Base-by-base conservation (phyloP, 2,113 vertebrate genomes). In the Centrocercus urophasianus region DNA sequence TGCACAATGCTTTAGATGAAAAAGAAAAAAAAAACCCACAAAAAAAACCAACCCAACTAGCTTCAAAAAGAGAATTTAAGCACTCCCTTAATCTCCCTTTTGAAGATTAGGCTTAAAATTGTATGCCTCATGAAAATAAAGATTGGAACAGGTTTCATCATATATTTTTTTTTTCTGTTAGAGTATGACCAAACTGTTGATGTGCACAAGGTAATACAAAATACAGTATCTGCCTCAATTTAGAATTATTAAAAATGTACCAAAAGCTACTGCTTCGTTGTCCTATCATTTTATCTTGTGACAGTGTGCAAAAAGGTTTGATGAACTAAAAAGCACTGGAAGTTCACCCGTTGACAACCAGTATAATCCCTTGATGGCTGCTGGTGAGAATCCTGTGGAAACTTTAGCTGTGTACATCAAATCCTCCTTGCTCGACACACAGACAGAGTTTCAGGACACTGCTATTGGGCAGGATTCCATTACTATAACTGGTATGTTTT, bases 251-350 rank as follows among this genome's bases (percentile, higher is more conserved):
- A 85, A 78, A 83, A 71, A 93, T 74, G 73, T 94, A 48, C 65
- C 64, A 42, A 94, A 92, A 91, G 81, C 70, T 83, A 32, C 74
- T 94, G 57, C 83, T 89, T 94, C 76, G 90, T 96, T 47, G 71
- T 96, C 91, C 67, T 92, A 93, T 96, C 59, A 32, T 94, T 94
- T 96, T 94, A 74, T 95, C 42, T 96, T 86, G 78, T 96, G 61
- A 72, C 96, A 99, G 99, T 99, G 99, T 97, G 98, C 98, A 87
- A 98, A 97, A 95, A 98, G 99, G 47, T 99, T 99, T 97, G 99
- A 99, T 96, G 99, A 99, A 91, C 97, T 99, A 97, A 99, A 99
- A 96, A 98, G 94, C 96, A 98, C 96, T 27, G 99, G 98, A 70
- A 98, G 91, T 84, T 99, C 98, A 75, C 98, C 98, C 64, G 97